A percentile compares a stretch with the other conserved stretches of the same genome.
Evolutionary conservation across 2,797 vertebrate genomes (phyloP).

Genomic region (Nannoperca obscura): DNA sequence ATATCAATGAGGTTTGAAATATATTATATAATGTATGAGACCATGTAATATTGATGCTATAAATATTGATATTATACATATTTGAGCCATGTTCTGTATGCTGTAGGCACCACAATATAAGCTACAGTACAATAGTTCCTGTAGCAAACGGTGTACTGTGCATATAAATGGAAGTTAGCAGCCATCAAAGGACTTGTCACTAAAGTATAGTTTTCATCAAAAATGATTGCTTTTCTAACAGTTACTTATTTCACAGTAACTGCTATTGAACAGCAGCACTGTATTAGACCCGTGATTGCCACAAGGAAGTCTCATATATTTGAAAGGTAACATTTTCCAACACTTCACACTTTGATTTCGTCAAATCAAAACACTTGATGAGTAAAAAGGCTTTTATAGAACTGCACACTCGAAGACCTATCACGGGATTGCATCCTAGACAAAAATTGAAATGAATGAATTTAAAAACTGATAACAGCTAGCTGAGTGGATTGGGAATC

Average conservation of each 20-base stretch:
- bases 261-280: slow-evolving; percentile 26
- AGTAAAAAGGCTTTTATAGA: slow-evolving; percentile 18
- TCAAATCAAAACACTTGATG: slow-evolving; percentile 45
- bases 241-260: slow-evolving; percentile 30
- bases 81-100: not conserved
- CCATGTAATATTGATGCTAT: not conserved
- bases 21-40: not conserved
- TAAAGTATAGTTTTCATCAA: slow-evolving; percentile 26
- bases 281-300: slow-evolving; percentile 20
- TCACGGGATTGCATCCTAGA: slow-evolving; percentile 20
- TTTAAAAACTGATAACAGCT: slow-evolving; percentile 46
- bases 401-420: slow-evolving; percentile 24
- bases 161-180: slow-evolving; percentile 32
- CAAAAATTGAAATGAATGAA: slow-evolving; percentile 33
- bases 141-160: slow-evolving; percentile 9
- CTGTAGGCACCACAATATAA: not conserved
- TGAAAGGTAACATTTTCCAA: slow-evolving; percentile 35
- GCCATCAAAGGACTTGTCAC: slow-evolving; percentile 27
- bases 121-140: slow-evolving; percentile 17
- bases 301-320: slow-evolving; percentile 30
- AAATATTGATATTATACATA: not conserved
- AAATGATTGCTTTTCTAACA: slow-evolving; percentile 27
- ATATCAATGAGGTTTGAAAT: not conserved
- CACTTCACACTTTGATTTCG: slow-evolving; percentile 27
- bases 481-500: slow-evolving; percentile 47